These are phyloP conservation scores for Acipenser oxyrinchus DNA, from an alignment of 2,797 vertebrate species.

Conservation along the genomic window DNA sequence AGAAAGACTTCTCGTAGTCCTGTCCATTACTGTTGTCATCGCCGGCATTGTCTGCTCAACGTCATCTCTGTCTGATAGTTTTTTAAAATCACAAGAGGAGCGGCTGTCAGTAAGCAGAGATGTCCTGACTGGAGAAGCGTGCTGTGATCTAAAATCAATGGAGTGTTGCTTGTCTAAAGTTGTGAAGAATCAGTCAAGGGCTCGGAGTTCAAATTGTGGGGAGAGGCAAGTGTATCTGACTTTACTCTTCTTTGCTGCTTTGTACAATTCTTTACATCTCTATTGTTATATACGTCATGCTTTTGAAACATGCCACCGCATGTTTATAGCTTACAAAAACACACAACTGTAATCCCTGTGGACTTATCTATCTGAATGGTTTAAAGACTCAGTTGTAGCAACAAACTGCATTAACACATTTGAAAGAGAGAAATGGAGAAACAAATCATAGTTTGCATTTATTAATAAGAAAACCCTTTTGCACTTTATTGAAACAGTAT, in stretches of 20 bases:
- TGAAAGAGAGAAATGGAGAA: constrained; percentile 6
- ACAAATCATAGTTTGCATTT: no score
- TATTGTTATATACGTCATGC: no score
- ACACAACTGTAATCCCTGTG: neutral
- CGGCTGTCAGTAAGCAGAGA: neutral
- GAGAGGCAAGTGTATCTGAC: no score
- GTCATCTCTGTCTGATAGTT: neutral
- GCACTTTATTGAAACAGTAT: no score
- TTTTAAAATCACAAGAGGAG: neutral
- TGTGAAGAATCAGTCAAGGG: neutral
- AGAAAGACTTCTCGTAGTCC: neutral
- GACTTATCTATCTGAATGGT: constrained; percentile 1
- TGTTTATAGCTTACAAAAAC: no score
- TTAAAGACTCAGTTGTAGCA: neutral
- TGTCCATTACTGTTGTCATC: neutral
- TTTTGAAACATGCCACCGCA: no score
- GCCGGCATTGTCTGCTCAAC: neutral
- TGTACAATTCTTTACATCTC: no score
- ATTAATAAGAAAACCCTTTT: no score
- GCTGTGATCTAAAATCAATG: constrained; percentile 9
- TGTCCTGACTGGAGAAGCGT: neutral
- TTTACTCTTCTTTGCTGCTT: no score
- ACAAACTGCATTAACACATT: constrained; percentile 6
- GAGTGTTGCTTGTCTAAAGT: neutral
- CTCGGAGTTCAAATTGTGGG: no score